Percentiles rank a stretch among this genome's conserved stretches.
Conservation (phyloP, 64 coral and sea anemone species). For the Astreopora myriophthalma region DNA sequence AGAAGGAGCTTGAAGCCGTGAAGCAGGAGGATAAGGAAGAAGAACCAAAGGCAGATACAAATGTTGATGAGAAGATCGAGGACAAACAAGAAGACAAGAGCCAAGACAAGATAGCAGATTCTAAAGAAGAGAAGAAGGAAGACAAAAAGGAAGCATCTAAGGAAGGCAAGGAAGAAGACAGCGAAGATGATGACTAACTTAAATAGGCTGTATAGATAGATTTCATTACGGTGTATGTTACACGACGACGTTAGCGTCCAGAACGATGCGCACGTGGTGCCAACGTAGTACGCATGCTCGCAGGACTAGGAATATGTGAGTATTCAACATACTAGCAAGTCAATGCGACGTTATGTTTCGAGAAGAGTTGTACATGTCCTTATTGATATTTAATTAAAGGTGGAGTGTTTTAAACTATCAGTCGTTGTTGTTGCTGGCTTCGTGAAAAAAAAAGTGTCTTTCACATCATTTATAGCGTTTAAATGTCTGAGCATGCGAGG, state of each 20-base stretch:
- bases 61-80: no score
- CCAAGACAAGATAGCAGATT: slow-evolving; percentile 21
- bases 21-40: neutral
- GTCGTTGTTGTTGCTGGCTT: neutral
- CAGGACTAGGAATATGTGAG: slow-evolving; percentile 15
- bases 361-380: slow-evolving; percentile 43
- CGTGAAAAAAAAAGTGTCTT: neutral
- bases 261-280: slow-evolving; percentile 10
- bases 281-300: slow-evolving; percentile 1
- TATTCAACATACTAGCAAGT: neutral
- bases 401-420: slow-evolving; percentile 40
- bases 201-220: slow-evolving; percentile 27
- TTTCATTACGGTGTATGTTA: slow-evolving; percentile 55
- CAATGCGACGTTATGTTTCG: slow-evolving; percentile 1
- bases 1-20: slow-evolving; percentile 42
- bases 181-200: slow-evolving; percentile 28
- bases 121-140: neutral
- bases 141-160: neutral
- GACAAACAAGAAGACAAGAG: slow-evolving; percentile 22
- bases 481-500: neutral
- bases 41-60: neutral
- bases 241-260: slow-evolving; percentile 19
- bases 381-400: slow-evolving; percentile 49
- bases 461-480: neutral
- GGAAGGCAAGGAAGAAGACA: slow-evolving; percentile 21